A percentile compares a stretch with the other conserved stretches of the same genome.
Evolutionary conservation across 2,113 vertebrate genomes (phyloP).

Genomic region (Pungitius pungitius): DNA sequence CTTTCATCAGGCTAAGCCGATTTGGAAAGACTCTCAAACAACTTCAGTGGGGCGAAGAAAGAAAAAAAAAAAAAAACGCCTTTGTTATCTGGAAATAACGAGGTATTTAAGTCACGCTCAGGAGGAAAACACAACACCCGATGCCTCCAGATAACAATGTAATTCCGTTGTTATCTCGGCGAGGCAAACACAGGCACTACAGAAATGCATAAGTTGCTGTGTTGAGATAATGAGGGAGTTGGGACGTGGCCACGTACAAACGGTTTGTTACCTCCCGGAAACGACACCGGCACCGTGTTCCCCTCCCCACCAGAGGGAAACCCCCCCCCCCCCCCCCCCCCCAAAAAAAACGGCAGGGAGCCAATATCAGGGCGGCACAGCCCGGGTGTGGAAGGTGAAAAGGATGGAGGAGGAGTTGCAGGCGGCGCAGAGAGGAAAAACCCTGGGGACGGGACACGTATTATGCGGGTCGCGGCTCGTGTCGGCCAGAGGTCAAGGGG

Average conservation of each 20-base stretch:
- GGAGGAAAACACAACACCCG: slow-evolving; percentile 36
- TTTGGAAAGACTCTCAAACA: slow-evolving; percentile 55
- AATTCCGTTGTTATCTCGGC: slow-evolving; percentile 43
- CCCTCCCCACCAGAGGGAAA: background rate
- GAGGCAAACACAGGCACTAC: slow-evolving; percentile 12
- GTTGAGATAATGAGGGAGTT: slow-evolving; percentile 47
- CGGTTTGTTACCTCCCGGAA: slow-evolving; percentile 25
- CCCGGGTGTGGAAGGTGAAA: background rate
- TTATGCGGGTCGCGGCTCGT: too few relatives aligned
- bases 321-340: too few relatives aligned
- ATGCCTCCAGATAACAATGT: slow-evolving; percentile 60
- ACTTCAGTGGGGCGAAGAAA: slow-evolving; percentile 41
- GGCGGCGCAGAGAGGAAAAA: background rate
- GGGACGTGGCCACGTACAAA: slow-evolving; percentile 20
- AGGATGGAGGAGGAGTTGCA: background rate
- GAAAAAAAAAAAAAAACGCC: slow-evolving; percentile 1
- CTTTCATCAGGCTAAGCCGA: slow-evolving; percentile 62
- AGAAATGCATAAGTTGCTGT: slow-evolving; percentile 10
- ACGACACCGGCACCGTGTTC: slow-evolving; percentile 36
- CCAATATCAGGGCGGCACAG: background rate
- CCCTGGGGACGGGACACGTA: too few relatives aligned
- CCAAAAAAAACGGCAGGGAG: background rate
- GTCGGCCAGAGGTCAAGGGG: too few relatives aligned
- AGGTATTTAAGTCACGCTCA: slow-evolving; percentile 46
- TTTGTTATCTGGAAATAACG: slow-evolving; percentile 60